Percentiles rank a stretch among this genome's conserved stretches.
Conservation (phyloP, 2,113 vertebrate species). For the Odocoileus hemionus region DNA sequence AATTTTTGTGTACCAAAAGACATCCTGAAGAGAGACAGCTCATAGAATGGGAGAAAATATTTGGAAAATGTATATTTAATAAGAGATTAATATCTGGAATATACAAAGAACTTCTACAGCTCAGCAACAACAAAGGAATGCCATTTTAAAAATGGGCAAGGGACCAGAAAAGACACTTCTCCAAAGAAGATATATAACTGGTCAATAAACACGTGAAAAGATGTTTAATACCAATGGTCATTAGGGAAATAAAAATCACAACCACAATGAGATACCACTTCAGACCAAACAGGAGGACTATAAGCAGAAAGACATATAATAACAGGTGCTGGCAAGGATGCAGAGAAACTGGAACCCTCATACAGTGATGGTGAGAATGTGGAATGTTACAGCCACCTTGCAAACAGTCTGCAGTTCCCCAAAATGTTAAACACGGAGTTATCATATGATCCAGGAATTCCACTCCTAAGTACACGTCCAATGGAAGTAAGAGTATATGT, state of each 20-base stretch:
- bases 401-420: background rate
- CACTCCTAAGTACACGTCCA: background rate
- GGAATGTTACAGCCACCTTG: background rate
- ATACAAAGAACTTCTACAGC: background rate
- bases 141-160: conserved; percentile 12
- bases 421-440: background rate
- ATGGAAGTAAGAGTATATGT: background rate
- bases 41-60: conserved; percentile 3
- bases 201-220: background rate
- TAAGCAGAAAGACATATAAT: background rate
- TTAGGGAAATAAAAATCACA: background rate
- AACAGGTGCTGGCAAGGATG: background rate
- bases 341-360: background rate
- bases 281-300: background rate
- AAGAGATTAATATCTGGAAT: background rate
- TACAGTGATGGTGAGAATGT: background rate
- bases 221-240: background rate
- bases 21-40: background rate
- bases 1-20: background rate
- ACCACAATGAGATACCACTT: background rate
- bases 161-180: background rate
- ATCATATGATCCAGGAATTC: background rate
- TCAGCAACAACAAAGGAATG: background rate
- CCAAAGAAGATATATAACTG: background rate
- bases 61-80: background rate